These are phyloP conservation scores for Metopolophium dirhodum DNA, from an alignment of 1,140 invertebrate species.

Conservation along the genomic window DNA sequence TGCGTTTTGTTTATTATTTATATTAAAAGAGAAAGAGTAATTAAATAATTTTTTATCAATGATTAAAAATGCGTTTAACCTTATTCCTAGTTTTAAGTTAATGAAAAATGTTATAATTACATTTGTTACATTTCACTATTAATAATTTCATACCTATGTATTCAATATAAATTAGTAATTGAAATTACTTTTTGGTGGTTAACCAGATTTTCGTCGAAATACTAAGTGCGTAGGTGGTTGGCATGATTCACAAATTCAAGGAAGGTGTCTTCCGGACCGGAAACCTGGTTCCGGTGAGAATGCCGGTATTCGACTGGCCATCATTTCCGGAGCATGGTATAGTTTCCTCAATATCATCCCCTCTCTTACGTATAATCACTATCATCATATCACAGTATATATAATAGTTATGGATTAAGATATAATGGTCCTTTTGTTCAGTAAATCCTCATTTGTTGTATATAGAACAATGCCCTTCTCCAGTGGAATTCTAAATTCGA, in stretches of 20 bases:
- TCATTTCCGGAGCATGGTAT: constrained; percentile 2
- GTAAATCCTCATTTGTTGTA: constrained; percentile 14
- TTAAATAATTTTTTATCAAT: background rate
- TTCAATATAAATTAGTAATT: background rate
- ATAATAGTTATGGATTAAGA: constrained; percentile 30
- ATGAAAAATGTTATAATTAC: background rate
- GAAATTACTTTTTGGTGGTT: background rate
- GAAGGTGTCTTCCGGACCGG: constrained; percentile 17
- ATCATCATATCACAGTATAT: constrained; percentile 12
- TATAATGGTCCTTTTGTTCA: constrained; percentile 38
- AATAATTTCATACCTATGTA: background rate
- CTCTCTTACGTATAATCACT: background rate
- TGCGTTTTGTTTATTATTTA: background rate
- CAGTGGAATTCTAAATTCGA: background rate
- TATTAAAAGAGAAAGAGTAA: background rate
- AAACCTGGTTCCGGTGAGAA: background rate
- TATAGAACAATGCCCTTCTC: background rate
- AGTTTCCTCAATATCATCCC: constrained; percentile 16
- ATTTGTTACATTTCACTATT: background rate
- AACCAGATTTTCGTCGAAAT: constrained; percentile 18
- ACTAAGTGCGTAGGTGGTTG: background rate
- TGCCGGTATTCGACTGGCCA: constrained; percentile 9
- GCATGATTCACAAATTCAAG: background rate
- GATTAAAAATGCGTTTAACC: background rate
- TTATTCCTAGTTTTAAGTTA: background rate